Evolutionary conservation across 2,113 vertebrate species (phyloP).

Genomic region (Nannobrachium achirus): DNA sequence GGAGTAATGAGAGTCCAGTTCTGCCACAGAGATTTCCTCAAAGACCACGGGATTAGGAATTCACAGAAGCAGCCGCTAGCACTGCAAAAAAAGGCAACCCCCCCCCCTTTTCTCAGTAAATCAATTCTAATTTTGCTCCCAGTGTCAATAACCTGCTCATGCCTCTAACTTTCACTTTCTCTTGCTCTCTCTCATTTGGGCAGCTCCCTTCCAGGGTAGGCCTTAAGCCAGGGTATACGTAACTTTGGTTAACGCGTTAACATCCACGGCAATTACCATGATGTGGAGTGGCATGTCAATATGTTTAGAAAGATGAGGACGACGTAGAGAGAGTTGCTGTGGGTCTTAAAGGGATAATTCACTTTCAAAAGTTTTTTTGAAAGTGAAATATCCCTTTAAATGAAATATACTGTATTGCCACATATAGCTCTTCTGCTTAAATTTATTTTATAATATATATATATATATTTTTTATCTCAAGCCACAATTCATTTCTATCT

Average conservation of each 20-base stretch:
- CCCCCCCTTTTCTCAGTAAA: slow-evolving; percentile 52
- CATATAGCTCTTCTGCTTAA: no score
- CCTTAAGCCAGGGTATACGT: slow-evolving; percentile 19
- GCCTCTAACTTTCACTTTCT: slow-evolving; percentile 26
- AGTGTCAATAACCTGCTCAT: slow-evolving; percentile 57
- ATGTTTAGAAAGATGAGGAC: not conserved
- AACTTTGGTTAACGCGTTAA: slow-evolving; percentile 30
- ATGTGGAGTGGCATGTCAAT: not conserved
- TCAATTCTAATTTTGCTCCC: slow-evolving; percentile 72
- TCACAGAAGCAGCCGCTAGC: slow-evolving; percentile 52
- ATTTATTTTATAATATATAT: no score
- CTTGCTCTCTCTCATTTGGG: slow-evolving; percentile 10
- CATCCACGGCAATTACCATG: slow-evolving; percentile 17
- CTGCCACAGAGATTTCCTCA: slow-evolving; percentile 69
- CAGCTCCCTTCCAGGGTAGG: slow-evolving; percentile 40
- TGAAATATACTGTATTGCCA: no score
- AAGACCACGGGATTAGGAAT: slow-evolving; percentile 71
- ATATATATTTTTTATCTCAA: no score
- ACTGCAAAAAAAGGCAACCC: slow-evolving; percentile 35
- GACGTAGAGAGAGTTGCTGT: not conserved
- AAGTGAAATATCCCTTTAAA: no score
- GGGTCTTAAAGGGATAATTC: no score
- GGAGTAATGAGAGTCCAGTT: slow-evolving; percentile 65
- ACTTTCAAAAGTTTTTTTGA: no score
- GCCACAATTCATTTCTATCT: no score